Conservation (phyloP, 2,888 invertebrate species). For the Pandemis corylana region DNA sequence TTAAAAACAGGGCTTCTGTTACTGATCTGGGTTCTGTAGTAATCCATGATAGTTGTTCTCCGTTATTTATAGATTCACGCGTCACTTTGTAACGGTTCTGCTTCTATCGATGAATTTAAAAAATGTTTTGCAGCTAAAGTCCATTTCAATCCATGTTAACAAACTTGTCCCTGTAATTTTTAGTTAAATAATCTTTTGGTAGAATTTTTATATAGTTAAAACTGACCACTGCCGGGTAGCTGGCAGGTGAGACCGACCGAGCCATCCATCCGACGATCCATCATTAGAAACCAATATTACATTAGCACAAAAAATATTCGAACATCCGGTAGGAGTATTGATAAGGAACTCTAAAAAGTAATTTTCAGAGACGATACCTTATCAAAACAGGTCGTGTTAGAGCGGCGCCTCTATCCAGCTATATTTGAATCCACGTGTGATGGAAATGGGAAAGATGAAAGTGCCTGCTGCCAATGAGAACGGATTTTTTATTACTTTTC, state of each 20-base stretch:
- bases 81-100: not conserved
- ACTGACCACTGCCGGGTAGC: no score
- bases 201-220: no score
- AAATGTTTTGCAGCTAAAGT: no score
- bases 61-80: not conserved
- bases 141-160: no score
- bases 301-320: no score
- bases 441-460: constrained; percentile 19
- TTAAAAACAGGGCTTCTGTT: constrained; percentile 11
- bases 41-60: not conserved
- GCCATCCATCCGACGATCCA: no score
- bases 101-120: not conserved
- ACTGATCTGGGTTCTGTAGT: not conserved
- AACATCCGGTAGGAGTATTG: not conserved
- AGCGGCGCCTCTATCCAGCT: constrained; percentile 4
- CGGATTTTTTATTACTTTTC: constrained; percentile 10
- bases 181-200: no score
- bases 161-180: no score
- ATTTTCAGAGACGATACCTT: constrained; percentile 3
- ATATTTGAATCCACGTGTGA: constrained; percentile 18
- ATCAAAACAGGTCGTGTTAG: constrained; percentile 22
- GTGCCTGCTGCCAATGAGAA: constrained; percentile 4
- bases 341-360: constrained; percentile 8
- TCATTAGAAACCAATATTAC: no score
- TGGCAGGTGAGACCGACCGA: no score